A percentile compares a stretch with the other conserved stretches of the same genome.
Evolutionary conservation across 2,113 vertebrate genomes (phyloP).

Genomic region (Colistium nudipinnis): DNA sequence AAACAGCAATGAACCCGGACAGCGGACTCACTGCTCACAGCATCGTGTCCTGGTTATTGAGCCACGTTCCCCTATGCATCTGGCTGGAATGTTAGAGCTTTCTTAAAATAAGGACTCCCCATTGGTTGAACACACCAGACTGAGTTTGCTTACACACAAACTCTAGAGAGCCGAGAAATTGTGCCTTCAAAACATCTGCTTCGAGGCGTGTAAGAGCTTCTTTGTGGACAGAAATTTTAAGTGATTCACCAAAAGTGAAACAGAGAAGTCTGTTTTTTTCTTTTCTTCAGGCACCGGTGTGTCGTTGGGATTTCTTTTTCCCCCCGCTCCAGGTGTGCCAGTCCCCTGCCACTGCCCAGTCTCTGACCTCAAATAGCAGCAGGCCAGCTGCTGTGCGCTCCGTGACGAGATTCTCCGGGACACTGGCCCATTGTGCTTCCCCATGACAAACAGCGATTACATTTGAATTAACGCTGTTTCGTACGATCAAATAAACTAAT

Average conservation of each 20-base stretch:
- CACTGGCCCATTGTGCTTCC: constrained; percentile 48
- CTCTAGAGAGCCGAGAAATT: constrained; percentile 2
- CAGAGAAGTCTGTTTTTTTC: background rate
- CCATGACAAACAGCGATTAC: constrained; percentile 69
- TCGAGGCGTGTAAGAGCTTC: background rate
- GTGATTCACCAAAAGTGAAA: constrained; percentile 2
- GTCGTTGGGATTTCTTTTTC: constrained; percentile 26
- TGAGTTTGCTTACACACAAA: background rate
- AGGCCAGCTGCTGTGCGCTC: constrained; percentile 29
- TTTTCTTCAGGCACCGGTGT: constrained; percentile 13
- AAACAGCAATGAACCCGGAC: background rate
- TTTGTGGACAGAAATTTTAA: constrained; percentile 1
- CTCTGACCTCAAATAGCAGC: constrained; percentile 38
- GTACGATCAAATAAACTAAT: constrained; percentile 64
- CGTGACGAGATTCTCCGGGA: constrained; percentile 31
- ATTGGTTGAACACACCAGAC: background rate
- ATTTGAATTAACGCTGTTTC: constrained; percentile 71
- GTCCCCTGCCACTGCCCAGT: constrained; percentile 10
- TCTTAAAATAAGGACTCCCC: background rate
- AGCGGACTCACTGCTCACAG: background rate
- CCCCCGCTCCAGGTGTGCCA: constrained; percentile 44
- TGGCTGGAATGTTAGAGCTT: background rate
- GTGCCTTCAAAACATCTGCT: background rate
- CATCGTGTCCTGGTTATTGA: background rate
- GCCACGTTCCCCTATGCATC: too few relatives aligned